Conservation (phyloP, 2,888 invertebrate genomes). For the Steromphala cineraria region DNA sequence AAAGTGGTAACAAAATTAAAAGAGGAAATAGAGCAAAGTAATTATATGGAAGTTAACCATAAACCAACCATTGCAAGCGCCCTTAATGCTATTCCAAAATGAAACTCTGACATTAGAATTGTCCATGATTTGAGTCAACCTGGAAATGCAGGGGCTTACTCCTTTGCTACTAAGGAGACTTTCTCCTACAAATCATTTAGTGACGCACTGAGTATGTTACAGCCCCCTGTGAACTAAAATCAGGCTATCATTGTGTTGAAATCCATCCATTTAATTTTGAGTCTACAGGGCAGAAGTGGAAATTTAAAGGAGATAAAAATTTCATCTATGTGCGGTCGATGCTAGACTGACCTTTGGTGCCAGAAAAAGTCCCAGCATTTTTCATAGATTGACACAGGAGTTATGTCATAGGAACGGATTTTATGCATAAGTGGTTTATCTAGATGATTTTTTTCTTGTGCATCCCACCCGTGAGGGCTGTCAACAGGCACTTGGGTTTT, state of each 20-base stretch:
- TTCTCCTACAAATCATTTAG: too few relatives aligned
- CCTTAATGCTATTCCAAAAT: slow-evolving; percentile 30
- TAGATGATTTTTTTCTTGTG: slow-evolving; percentile 25
- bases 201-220: too few relatives aligned
- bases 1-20: slow-evolving; percentile 3
- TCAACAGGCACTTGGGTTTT: slow-evolving; percentile 19
- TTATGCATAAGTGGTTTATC: slow-evolving; percentile 6
- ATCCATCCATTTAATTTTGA: slow-evolving; percentile 5
- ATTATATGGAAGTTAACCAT: slow-evolving; percentile 23
- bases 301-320: slow-evolving; percentile 8
- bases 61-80: slow-evolving; percentile 28
- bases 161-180: slow-evolving; percentile 17
- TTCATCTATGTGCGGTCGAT: too few relatives aligned
- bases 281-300: slow-evolving; percentile 25
- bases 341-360: neutral
- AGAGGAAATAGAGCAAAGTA: slow-evolving; percentile 26
- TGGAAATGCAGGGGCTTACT: slow-evolving; percentile 15
- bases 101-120: slow-evolving; percentile 12
- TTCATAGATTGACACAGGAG: slow-evolving; percentile 23
- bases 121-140: slow-evolving; percentile 26
- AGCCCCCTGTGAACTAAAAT: neutral
- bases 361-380: slow-evolving; percentile 7
- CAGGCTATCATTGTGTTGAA: slow-evolving; percentile 1
- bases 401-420: slow-evolving; percentile 17
- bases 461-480: slow-evolving; percentile 12